Evolutionary conservation across 1,140 invertebrate genomes (phyloP).

Genomic region (Zaprionus kolodkinae): DNA sequence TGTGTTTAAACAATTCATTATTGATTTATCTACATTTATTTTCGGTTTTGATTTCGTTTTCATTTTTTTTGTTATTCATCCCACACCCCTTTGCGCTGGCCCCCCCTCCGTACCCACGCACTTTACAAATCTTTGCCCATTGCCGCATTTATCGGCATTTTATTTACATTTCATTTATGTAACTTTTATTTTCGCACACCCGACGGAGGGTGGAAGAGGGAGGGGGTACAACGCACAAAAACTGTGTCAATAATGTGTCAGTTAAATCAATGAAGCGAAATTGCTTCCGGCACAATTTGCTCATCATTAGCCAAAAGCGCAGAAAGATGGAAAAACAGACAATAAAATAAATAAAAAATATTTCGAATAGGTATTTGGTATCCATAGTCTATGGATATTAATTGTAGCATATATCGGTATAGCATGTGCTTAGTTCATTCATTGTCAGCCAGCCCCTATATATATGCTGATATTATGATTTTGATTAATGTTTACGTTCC

Average conservation of each 20-base stretch:
- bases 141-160: constrained; percentile 36
- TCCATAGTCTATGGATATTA: constrained; percentile 8
- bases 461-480: constrained; percentile 17
- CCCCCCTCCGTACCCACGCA: neutral
- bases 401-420: constrained; percentile 28
- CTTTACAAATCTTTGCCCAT: constrained; percentile 13
- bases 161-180: constrained; percentile 67
- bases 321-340: constrained; percentile 42
- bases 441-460: constrained; percentile 14
- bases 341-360: constrained; percentile 28
- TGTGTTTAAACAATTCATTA: constrained; percentile 63
- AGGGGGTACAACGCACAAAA: constrained; percentile 42
- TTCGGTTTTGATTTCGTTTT: constrained; percentile 42
- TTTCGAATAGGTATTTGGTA: constrained; percentile 30
- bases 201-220: neutral
- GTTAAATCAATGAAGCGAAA: constrained; percentile 60
- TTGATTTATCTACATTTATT: constrained; percentile 51
- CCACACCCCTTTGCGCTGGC: constrained; percentile 10
- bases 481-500: constrained; percentile 36
- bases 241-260: constrained; percentile 72
- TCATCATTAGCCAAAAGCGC: constrained; percentile 74
- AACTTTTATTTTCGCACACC: constrained; percentile 38
- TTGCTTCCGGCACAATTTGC: constrained; percentile 76
- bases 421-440: neutral
- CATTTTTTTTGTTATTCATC: constrained; percentile 27